Evolutionary conservation across 2,888 invertebrate genomes (phyloP).

Genomic region (Julus scandinavius): DNA sequence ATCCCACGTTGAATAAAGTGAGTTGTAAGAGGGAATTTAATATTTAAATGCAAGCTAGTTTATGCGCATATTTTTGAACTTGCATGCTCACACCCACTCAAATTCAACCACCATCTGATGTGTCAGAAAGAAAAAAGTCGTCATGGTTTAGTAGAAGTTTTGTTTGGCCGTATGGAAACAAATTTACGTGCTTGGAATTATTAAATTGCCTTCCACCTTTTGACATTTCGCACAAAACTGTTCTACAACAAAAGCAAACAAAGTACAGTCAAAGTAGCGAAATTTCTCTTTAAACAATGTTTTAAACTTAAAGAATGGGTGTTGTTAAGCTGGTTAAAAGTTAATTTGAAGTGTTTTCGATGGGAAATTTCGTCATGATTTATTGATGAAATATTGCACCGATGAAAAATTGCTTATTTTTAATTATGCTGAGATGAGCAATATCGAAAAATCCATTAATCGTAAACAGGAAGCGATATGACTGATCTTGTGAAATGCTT

Average conservation of each 20-base stretch:
- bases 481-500: neutral
- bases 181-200: neutral
- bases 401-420: too few species aligned
- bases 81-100: neutral
- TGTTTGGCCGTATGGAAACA: neutral
- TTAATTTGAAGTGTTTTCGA: too few species aligned
- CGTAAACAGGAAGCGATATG: neutral
- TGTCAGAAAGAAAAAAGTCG: neutral
- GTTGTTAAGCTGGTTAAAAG: too few species aligned
- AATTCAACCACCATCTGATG: neutral
- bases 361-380: too few species aligned
- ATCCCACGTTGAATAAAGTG: neutral
- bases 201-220: neutral
- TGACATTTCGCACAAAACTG: neutral
- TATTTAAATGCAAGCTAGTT: neutral
- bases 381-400: too few species aligned
- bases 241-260: neutral
- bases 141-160: neutral
- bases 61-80: neutral
- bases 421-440: too few species aligned
- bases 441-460: neutral
- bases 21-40: neutral
- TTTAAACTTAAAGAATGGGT: too few species aligned
- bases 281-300: too few species aligned
- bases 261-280: too few species aligned